Evolutionary conservation across 2,797 vertebrate genomes (phyloP).

Genomic region (Chelon auratus): DNA sequence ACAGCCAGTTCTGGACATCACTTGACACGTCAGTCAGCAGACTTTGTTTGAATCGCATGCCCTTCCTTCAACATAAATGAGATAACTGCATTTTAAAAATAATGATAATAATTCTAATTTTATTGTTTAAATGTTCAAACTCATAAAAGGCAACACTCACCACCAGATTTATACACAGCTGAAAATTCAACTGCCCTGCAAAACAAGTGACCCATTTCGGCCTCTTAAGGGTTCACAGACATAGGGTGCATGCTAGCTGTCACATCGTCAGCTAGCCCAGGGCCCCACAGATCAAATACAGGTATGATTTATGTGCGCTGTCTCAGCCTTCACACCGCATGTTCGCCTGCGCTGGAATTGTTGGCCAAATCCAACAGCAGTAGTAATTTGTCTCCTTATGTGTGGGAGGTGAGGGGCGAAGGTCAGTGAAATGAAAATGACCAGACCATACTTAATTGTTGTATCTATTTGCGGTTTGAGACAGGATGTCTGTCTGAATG

Average conservation of each 20-base stretch:
- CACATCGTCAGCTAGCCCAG: slow-evolving; percentile 57
- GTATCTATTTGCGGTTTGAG: slow-evolving; percentile 79
- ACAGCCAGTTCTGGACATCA: not conserved
- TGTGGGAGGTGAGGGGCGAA: slow-evolving; percentile 74
- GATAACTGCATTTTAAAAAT: not conserved
- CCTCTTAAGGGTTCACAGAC: slow-evolving; percentile 55
- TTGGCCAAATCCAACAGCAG: slow-evolving; percentile 69
- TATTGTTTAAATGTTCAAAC: not conserved
- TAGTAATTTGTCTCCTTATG: slow-evolving; percentile 79
- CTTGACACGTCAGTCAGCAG: not conserved
- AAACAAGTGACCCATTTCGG: slow-evolving; percentile 62
- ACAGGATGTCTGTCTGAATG: slow-evolving; percentile 76
- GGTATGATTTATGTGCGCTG: slow-evolving; percentile 90
- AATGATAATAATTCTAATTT: not conserved
- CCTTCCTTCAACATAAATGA: slow-evolving; percentile 8
- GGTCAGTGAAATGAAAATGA: slow-evolving; percentile 81
- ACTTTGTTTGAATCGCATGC: not conserved
- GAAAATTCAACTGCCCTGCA: slow-evolving; percentile 37
- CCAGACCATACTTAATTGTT: slow-evolving; percentile 82
- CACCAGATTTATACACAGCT: slow-evolving; percentile 31
- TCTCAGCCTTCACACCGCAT: slow-evolving; percentile 67
- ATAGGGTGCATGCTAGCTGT: slow-evolving; percentile 63
- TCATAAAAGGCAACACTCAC: slow-evolving; percentile 10
- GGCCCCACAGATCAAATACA: slow-evolving; percentile 85
- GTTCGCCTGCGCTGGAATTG: slow-evolving; percentile 54